Conservation (phyloP, 2,113 vertebrate species). For the Etheostoma spectabile region DNA sequence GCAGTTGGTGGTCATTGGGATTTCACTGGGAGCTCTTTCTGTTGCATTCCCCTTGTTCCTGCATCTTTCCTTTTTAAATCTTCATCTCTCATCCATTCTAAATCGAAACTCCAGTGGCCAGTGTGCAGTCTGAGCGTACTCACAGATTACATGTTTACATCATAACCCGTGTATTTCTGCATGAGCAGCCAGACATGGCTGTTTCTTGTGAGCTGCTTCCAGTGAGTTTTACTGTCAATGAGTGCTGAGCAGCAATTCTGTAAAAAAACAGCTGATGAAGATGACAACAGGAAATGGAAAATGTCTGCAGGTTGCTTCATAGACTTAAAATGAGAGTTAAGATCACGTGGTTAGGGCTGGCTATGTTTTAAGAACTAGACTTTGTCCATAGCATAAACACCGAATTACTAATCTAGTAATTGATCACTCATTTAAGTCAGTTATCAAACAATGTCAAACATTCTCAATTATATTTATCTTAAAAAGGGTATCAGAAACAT, state of each 20-base stretch:
- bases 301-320: neutral
- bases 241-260: neutral
- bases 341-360: neutral
- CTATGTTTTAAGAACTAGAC: neutral
- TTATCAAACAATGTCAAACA: neutral
- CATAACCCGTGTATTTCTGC: conserved; percentile 9
- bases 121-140: conserved; percentile 13
- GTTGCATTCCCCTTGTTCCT: conserved; percentile 14
- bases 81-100: conserved; percentile 41
- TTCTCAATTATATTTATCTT: too few species aligned
- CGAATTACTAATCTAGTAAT: too few species aligned
- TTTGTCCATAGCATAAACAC: neutral
- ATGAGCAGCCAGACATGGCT: neutral
- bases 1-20: conserved; percentile 43
- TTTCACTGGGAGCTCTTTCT: conserved; percentile 35
- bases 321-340: neutral
- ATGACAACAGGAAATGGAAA: neutral
- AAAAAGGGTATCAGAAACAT: too few species aligned
- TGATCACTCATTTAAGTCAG: too few species aligned
- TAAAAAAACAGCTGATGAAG: neutral
- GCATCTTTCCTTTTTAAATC: conserved; percentile 46
- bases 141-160: neutral
- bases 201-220: neutral
- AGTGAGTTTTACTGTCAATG: neutral
- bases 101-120: conserved; percentile 43